phyloP scores from a whole-genome alignment of 2,113 vertebrate species.

The Festucalex cinctus region DNA sequence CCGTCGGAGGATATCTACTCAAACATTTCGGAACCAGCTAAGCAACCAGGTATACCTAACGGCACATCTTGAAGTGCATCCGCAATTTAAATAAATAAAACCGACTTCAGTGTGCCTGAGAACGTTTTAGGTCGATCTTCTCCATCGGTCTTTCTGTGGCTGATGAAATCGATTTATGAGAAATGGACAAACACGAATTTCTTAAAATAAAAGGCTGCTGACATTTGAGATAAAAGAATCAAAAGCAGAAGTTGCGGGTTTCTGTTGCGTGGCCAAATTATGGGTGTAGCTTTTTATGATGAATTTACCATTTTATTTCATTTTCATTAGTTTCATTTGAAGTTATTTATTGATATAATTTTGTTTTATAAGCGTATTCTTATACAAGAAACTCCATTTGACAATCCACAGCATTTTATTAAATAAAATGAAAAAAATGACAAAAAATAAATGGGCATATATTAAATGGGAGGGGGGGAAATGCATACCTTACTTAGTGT shows the following conservation, averaged over 20 bases:
- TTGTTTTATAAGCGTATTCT: too few species aligned
- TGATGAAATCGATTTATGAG: background rate
- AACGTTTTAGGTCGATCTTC: background rate
- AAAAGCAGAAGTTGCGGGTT: background rate
- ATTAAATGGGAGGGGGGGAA: background rate
- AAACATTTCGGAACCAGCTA: background rate
- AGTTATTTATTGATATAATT: too few species aligned
- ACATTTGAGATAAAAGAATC: background rate
- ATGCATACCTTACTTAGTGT: too few species aligned
- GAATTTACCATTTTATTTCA: background rate
- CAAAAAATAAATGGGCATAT: too few species aligned
- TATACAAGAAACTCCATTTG: too few species aligned
- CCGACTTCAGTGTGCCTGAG: background rate
- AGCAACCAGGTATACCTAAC: constrained; percentile 36
- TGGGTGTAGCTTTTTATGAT: background rate
- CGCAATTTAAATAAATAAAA: background rate
- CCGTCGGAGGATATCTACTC: constrained; percentile 58
- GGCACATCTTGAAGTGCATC: background rate
- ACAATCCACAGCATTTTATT: too few species aligned
- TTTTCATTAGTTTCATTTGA: background rate
- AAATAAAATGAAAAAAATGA: too few species aligned
- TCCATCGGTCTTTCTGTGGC: background rate
- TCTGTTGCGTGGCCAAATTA: background rate
- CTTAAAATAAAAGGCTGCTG: background rate
- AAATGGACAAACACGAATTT: background rate